Conservation (phyloP, 2,113 vertebrate species). For the Menidia beryllina region DNA sequence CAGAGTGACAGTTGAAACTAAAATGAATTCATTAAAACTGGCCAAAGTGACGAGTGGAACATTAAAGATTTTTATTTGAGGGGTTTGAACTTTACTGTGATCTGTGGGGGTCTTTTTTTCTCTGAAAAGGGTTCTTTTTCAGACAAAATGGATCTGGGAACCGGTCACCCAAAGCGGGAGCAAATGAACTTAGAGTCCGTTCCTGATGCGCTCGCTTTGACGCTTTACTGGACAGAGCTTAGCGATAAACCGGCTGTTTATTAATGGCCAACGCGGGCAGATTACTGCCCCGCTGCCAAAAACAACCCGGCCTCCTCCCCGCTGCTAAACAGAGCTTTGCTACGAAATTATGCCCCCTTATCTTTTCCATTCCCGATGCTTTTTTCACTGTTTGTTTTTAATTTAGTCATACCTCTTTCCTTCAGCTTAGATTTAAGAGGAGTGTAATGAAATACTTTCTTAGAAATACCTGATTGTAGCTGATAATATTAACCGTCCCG, state of each 20-base stretch:
- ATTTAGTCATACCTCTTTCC: constrained; percentile 29
- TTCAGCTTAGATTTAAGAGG: constrained; percentile 33
- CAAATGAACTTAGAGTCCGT: constrained; percentile 5
- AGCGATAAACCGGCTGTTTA: constrained; percentile 53
- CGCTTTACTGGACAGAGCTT: constrained; percentile 39
- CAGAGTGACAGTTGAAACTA: too few relatives aligned
- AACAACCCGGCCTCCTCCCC: constrained; percentile 43
- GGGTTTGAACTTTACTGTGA: too few relatives aligned
- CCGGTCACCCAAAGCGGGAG: constrained; percentile 7
- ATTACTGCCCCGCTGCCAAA: constrained; percentile 57
- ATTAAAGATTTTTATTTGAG: too few relatives aligned
- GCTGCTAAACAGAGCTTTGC: constrained; percentile 49
- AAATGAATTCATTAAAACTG: too few relatives aligned
- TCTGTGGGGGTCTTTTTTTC: too few relatives aligned
- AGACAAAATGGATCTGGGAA: too few relatives aligned
- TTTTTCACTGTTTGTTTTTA: constrained; percentile 56
- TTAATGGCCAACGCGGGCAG: constrained; percentile 26
- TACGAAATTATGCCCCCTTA: constrained; percentile 49
- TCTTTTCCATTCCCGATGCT: constrained; percentile 48
- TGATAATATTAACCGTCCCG: not conserved
- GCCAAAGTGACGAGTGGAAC: too few relatives aligned
- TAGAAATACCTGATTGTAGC: constrained; percentile 13
- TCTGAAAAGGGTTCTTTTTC: too few relatives aligned
- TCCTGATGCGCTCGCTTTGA: constrained; percentile 31
- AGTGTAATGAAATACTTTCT: constrained; percentile 25